Evolutionary conservation across 1,140 invertebrate species (phyloP).

Genomic region (Phymorhynchus buccinoides): DNA sequence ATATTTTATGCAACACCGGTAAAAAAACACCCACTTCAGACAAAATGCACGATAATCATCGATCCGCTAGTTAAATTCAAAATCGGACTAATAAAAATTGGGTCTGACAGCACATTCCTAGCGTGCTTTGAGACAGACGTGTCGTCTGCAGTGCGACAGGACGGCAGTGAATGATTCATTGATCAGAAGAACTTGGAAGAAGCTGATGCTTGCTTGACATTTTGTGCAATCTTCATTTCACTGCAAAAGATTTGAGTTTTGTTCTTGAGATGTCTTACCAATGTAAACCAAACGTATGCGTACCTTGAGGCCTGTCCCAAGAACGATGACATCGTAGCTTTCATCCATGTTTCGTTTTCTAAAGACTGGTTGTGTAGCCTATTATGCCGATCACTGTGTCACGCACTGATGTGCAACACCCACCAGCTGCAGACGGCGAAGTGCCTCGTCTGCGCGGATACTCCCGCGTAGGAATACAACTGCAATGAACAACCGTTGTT

Average conservation of each 20-base stretch:
- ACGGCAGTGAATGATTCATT: constrained; percentile 1
- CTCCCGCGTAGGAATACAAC: constrained; percentile 33
- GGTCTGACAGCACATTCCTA: background rate
- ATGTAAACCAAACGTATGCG: constrained; percentile 5
- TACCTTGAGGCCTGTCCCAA: constrained; percentile 97
- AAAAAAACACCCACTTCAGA: too few species aligned
- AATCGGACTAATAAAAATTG: too few species aligned
- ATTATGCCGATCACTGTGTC: background rate
- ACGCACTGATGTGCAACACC: constrained; percentile 40
- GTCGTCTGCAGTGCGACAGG: background rate
- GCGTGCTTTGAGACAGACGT: background rate
- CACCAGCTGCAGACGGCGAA: constrained; percentile 46
- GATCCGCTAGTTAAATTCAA: too few species aligned
- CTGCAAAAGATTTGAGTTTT: background rate
- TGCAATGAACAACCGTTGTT: background rate
- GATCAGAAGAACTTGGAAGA: background rate
- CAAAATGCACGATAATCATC: too few species aligned
- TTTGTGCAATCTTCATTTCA: background rate
- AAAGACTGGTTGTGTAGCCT: too few species aligned
- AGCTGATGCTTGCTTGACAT: background rate
- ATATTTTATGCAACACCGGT: too few species aligned
- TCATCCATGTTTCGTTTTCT: constrained; percentile 89
- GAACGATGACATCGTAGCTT: constrained; percentile 98
- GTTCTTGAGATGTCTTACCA: background rate
- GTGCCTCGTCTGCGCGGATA: constrained; percentile 43